Base-by-base conservation (phyloP, 2,888 invertebrate genomes). In the Opisthograptis luteolata region DNA sequence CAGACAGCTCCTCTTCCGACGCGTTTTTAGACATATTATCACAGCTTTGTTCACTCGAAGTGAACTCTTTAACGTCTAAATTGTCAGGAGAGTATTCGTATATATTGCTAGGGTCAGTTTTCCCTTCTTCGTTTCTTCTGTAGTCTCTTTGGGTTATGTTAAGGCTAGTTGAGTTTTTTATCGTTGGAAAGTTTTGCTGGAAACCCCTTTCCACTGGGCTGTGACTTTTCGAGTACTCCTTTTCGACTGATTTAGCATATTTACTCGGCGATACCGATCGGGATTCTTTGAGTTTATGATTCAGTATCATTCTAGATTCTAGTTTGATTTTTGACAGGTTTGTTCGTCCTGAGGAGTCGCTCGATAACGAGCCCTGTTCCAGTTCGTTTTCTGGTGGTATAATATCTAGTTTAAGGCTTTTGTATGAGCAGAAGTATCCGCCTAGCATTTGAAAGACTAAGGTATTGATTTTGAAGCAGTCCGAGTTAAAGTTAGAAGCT, bases 401-500 rank as follows among this genome's bases (percentile, higher is more conserved):
- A 1, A 89, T 73, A 52, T 92, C 91, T 28, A 93, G 68, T 70
- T 87, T 86, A 1, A 91, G 73, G 68, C 90, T 91, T 75, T 87
- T 90, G 58, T 91, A 91, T 0, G 93, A 93, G 25, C 95, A 95
- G 76, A 97, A 98, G 70, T 94, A 96, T 2, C 97, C 97, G 24
- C 96, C 97, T 56, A 95, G 95, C 92, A 98, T 94, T 87, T 96
- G 95, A 81, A 98, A 96, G 65, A 98, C 94, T 64, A 97, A 84
- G 31, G 96, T 94, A 76, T 96, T 96, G 55, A 92, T 87, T 73
- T 92, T 92, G 64, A 96, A 94, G 66, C 93, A 92, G 44, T 92
- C 92, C 1, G 94, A 93, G 28, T 94, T 93, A 69, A 94, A 93
- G 62, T 92, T 92, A 7, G 96, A 94, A 34, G 93, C 87, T 45